Conservation (phyloP, 2,888 invertebrate genomes). For the Lasioglossum calceatum region DNA sequence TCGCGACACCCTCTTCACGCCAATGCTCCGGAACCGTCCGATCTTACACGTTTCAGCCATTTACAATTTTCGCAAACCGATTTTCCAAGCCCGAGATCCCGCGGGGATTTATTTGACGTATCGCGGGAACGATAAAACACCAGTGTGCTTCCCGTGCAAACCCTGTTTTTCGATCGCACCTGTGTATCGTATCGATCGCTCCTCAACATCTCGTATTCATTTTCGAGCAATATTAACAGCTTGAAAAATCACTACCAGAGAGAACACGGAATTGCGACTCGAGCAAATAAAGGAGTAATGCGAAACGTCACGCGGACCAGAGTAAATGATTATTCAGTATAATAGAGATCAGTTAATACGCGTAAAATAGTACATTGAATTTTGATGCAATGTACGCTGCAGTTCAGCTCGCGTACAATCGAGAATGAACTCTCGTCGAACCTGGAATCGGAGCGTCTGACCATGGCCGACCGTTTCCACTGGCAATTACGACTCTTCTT, state of each 20-base stretch:
- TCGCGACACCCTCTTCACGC: neutral
- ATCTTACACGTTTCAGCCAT: neutral
- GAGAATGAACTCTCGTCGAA: neutral
- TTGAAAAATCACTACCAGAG: neutral
- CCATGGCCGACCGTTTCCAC: neutral
- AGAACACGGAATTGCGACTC: neutral
- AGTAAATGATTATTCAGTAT: neutral
- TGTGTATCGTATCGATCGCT: neutral
- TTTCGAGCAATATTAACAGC: too few relatives aligned
- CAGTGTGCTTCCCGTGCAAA: neutral
- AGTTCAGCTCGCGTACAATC: neutral
- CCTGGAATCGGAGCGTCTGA: slow-evolving; percentile 1
- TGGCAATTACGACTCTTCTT: neutral
- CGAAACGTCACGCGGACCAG: neutral
- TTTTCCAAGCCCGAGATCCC: neutral
- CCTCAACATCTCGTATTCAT: neutral
- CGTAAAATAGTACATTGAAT: neutral
- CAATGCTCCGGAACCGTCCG: neutral
- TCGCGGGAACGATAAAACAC: neutral
- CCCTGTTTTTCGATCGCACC: too few relatives aligned
- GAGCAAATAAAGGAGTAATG: neutral
- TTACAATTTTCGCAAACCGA: neutral
- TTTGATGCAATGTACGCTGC: neutral
- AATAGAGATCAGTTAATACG: neutral
- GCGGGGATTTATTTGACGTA: neutral